These are phyloP conservation scores for Danio jaintianensis DNA, from an alignment of 2,797 vertebrate species.

Conservation along the genomic window DNA sequence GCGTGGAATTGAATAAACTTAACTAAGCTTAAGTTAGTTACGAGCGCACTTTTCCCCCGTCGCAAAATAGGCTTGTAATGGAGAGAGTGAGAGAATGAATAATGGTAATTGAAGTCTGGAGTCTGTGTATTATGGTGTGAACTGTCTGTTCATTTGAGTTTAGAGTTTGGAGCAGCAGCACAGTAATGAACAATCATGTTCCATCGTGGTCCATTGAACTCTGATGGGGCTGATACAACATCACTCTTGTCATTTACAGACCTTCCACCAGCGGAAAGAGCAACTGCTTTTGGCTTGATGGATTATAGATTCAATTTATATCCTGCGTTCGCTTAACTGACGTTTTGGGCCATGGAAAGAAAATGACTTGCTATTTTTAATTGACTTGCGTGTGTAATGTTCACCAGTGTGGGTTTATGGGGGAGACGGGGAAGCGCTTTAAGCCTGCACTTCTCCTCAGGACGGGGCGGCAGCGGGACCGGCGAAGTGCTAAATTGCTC, in stretches of 20 bases:
- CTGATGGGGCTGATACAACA: slow-evolving; percentile 71
- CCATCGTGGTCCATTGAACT: slow-evolving; percentile 65
- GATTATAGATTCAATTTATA: slow-evolving; percentile 76
- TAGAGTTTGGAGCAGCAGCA: slow-evolving; percentile 38
- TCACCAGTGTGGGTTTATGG: slow-evolving; percentile 57
- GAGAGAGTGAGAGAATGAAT: slow-evolving; percentile 34
- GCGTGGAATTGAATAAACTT: background rate
- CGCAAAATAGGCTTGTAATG: slow-evolving; percentile 36
- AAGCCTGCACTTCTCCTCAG: slow-evolving; percentile 46
- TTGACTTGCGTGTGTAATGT: slow-evolving; percentile 65
- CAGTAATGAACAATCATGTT: slow-evolving; percentile 69
- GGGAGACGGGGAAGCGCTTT: slow-evolving; percentile 45
- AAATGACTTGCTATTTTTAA: slow-evolving; percentile 73
- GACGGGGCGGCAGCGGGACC: slow-evolving; percentile 67
- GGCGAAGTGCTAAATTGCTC: slow-evolving; percentile 79
- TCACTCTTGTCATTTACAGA: slow-evolving; percentile 59
- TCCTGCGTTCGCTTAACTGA: slow-evolving; percentile 67
- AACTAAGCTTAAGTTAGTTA: slow-evolving; percentile 15
- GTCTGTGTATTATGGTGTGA: slow-evolving; percentile 35
- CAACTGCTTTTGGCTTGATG: slow-evolving; percentile 69
- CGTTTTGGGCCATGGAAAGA: slow-evolving; percentile 61
- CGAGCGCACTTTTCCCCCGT: slow-evolving; percentile 8
- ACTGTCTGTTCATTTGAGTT: slow-evolving; percentile 45
- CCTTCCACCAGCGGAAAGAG: slow-evolving; percentile 57
- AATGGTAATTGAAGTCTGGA: slow-evolving; percentile 50